Base-by-base conservation (phyloP, 2,888 invertebrate species). In the Mythimna vitellina region DNA sequence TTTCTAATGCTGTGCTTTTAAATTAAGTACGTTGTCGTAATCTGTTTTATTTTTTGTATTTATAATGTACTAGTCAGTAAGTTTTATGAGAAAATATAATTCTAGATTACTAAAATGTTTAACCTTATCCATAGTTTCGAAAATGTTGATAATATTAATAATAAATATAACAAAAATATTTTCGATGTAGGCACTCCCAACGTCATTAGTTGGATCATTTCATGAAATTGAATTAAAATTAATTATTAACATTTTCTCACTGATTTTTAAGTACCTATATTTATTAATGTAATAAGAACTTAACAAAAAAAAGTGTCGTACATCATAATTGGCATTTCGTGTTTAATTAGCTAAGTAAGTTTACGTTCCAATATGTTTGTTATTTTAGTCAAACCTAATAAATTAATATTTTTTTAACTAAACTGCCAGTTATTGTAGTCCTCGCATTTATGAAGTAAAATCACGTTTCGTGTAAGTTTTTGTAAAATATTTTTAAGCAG, bases 21-120 rank as follows among this genome's bases (percentile, higher is more conserved):
- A 72, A 73, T 77, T 80, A 80, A 83, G 75, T 77, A 68, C 81
- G 79, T 81, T 67, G 76, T 70, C 65, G 85, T 85, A 83, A 86
- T 88, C 83, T 76, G 67, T 81, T 80, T 77, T 81, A 74, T 78
- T 89, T 89, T 87, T 92, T 81, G 75, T 82, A 93, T 92, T 91
- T 91, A 91, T 91, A 89, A 89, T 90, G 83, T 92, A 92, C 93
- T 94, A 94, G 95, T 95, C 95, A 95, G 92, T 95, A 95, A 94
- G 94, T 90, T 91, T 88, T 87, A 86, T 83, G 80, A 79, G 73
- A 80, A 83, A 79, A 74, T 82, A 76, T 79, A 80, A 73, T 65
- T 76, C 73, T 85, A 81, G 78, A 72, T 74, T 73, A 79, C 73
- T 76, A 79, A 76, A 76, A 70, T 80, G 81, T 84, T 86, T 85